A percentile compares a stretch with the other conserved stretches of the same genome.
These are phyloP conservation scores for Heliconius cydno DNA, from an alignment of 2,888 invertebrate species.

Conservation along the genomic window DNA sequence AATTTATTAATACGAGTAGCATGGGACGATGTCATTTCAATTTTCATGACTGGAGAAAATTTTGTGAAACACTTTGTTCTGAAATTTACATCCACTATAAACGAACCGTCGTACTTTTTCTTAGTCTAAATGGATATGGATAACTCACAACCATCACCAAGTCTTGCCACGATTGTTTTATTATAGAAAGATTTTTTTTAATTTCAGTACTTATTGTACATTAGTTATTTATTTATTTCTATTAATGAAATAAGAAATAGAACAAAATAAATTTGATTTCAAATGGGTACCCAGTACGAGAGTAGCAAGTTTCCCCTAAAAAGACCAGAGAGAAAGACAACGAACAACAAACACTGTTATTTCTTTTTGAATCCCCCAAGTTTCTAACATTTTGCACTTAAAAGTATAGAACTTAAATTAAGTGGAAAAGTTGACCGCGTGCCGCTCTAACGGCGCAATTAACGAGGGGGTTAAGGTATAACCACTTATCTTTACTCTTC, in stretches of 20 bases:
- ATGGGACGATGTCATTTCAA: background rate
- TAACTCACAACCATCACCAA: too few relatives aligned
- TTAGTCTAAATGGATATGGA: too few relatives aligned
- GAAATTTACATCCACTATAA: too few relatives aligned
- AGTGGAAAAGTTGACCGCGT: conserved; percentile 80
- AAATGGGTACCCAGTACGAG: background rate
- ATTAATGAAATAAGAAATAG: background rate
- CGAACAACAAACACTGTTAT: conserved; percentile 81
- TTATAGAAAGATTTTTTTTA: too few relatives aligned
- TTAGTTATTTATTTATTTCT: background rate
- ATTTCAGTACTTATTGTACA: too few relatives aligned
- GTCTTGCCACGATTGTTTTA: too few relatives aligned
- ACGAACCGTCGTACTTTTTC: background rate
- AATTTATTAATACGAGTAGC: background rate
- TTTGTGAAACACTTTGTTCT: too few relatives aligned
- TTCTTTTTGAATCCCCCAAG: conserved; percentile 78
- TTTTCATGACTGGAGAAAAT: too few relatives aligned
- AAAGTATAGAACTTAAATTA: conserved; percentile 81
- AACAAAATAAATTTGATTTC: background rate
- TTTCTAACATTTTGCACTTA: conserved; percentile 79
- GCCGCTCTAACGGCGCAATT: conserved; percentile 54
- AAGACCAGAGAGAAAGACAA: conserved; percentile 66
- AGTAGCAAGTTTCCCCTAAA: conserved; percentile 46
- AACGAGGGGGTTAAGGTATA: conserved; percentile 48
- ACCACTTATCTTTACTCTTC: conserved; percentile 28